Evolutionary conservation across 1,140 invertebrate species (phyloP).

Genomic region (Metopolophium dirhodum): DNA sequence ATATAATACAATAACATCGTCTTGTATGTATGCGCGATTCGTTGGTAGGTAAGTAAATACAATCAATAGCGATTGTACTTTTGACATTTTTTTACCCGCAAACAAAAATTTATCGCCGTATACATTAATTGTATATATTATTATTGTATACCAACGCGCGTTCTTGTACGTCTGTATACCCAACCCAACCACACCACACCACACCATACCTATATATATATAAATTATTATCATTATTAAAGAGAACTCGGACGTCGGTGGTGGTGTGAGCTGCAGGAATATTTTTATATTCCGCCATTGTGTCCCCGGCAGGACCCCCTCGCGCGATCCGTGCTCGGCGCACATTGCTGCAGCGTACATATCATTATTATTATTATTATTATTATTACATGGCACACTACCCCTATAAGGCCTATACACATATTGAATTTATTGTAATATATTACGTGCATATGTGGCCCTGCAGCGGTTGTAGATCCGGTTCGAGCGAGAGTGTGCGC

Average conservation of each 20-base stretch:
- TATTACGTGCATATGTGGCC: not conserved
- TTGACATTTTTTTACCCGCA: conserved; percentile 29
- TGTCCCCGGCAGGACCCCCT: not conserved
- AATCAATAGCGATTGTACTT: conserved; percentile 41
- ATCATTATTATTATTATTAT: not conserved
- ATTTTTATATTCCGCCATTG: not conserved
- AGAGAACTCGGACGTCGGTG: not conserved
- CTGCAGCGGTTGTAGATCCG: not conserved
- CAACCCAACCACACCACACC: too few species aligned
- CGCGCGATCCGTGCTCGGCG: not conserved
- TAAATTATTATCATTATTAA: not conserved
- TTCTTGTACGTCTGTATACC: not conserved
- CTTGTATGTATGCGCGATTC: not conserved
- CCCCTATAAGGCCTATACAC: not conserved
- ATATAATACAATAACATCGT: not conserved
- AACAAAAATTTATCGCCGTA: conserved; percentile 20
- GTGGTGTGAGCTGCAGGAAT: not conserved
- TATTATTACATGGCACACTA: not conserved
- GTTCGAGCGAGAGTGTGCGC: not conserved
- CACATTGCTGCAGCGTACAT: not conserved
- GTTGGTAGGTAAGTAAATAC: not conserved
- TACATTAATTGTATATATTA: not conserved
- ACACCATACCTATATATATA: not conserved
- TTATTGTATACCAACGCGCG: not conserved
- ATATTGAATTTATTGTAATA: not conserved